Evolutionary conservation across 2,888 invertebrate genomes (phyloP).

Genomic region (Parasteatoda lunata): DNA sequence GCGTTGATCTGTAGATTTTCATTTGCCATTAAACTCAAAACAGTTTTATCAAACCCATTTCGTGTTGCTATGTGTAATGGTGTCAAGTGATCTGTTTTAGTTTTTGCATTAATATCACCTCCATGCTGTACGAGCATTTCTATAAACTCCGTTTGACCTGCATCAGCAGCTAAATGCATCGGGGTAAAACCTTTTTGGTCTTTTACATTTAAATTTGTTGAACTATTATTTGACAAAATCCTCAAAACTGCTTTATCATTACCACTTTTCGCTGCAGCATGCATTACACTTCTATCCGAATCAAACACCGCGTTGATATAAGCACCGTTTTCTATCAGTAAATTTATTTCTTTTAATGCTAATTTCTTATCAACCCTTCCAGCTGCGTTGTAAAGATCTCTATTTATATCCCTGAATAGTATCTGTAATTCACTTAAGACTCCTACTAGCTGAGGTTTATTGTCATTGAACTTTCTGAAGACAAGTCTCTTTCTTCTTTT

Average conservation of each 20-base stretch:
- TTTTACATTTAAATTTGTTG: background rate
- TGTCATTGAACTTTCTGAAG: conserved; percentile 3
- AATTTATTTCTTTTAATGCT: background rate
- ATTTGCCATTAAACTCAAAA: background rate
- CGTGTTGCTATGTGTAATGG: background rate
- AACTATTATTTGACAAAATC: background rate
- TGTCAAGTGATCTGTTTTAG: background rate
- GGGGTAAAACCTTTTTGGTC: conserved; percentile 1
- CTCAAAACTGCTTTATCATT: background rate
- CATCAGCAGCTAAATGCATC: conserved; percentile 1
- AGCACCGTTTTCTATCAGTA: background rate
- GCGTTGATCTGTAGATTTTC: background rate
- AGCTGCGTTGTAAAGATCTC: conserved; percentile 9
- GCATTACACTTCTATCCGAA: background rate
- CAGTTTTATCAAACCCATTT: background rate
- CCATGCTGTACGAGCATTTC: background rate
- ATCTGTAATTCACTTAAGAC: background rate
- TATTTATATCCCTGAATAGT: background rate
- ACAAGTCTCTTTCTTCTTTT: background rate
- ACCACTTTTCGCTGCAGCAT: conserved; percentile 1
- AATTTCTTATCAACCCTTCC: background rate
- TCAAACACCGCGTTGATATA: background rate
- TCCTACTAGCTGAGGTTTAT: background rate
- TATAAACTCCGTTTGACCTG: background rate
- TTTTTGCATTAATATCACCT: background rate